Percentiles rank a stretch among this genome's conserved stretches.
phyloP scores from a whole-genome alignment of 2,888 invertebrate genomes.

The Beris morrisii region DNA sequence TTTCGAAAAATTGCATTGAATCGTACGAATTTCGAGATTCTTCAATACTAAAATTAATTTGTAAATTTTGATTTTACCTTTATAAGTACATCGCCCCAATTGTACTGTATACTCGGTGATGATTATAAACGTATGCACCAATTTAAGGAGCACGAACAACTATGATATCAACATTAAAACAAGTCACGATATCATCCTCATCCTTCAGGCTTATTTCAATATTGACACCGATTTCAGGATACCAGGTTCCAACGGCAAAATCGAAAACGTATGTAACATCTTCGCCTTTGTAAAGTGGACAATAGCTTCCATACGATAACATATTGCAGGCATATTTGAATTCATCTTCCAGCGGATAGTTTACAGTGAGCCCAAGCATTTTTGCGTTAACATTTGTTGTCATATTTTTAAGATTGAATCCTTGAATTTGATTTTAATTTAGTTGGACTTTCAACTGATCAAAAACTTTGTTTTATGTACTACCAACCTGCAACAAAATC shows the following conservation, averaged over 20 bases:
- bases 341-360: constrained; percentile 20
- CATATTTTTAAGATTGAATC: constrained; percentile 4
- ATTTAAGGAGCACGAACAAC: constrained; percentile 3
- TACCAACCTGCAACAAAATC: constrained; percentile 21
- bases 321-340: constrained; percentile 21
- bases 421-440: constrained; percentile 2
- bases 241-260: constrained; percentile 20
- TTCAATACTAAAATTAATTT: no score
- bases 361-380: not conserved
- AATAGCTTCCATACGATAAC: constrained; percentile 20
- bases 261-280: constrained; percentile 20
- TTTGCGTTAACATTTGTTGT: constrained; percentile 22
- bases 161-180: constrained; percentile 17
- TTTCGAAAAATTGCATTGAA: no score
- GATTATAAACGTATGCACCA: no score
- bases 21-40: no score
- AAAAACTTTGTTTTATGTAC: no score
- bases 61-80: no score
- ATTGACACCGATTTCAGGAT: constrained; percentile 22
- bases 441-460: no score
- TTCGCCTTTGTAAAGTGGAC: constrained; percentile 17
- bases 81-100: no score
- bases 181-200: constrained; percentile 1
- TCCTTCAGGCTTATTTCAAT: constrained; percentile 25
- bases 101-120: no score